Percentiles rank a stretch among this genome's conserved stretches.
These are phyloP conservation scores for Bombylius discolor DNA, from an alignment of 2,888 invertebrate species.

Conservation along the genomic window DNA sequence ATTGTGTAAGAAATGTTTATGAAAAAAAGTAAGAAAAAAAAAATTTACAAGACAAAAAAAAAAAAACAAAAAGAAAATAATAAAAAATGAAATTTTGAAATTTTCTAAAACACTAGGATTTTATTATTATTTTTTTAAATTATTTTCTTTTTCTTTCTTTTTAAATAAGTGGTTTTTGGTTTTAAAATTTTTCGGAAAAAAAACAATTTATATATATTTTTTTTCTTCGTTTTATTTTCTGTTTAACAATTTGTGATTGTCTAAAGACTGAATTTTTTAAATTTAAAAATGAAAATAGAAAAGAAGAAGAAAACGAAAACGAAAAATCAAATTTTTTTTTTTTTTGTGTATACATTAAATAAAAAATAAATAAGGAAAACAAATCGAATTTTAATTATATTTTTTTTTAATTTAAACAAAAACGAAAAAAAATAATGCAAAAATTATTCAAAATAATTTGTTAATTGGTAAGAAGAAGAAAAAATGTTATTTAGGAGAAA, in stretches of 20 bases:
- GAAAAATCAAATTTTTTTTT: neutral
- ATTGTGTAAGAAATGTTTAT: too few species aligned
- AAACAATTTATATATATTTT: conserved; percentile 6
- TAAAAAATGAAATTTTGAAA: neutral
- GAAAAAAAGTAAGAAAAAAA: neutral
- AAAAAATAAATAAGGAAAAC: too few species aligned
- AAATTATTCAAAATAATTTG: too few species aligned
- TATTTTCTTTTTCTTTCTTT: neutral
- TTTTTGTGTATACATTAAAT: neutral
- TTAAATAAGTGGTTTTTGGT: neutral
- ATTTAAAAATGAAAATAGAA: conserved; percentile 8
- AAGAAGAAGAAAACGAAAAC: neutral
- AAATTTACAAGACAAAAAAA: too few species aligned
- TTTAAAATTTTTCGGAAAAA: conserved; percentile 1
- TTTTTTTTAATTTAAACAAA: neutral
- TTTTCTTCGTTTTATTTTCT: conserved; percentile 18
- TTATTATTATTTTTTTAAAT: neutral
- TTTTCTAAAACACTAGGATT: too few species aligned
- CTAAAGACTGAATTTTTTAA: conserved; percentile 25
- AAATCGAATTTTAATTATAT: too few species aligned
- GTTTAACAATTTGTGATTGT: conserved; percentile 26
- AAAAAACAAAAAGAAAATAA: too few species aligned
- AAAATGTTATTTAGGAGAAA: too few species aligned
- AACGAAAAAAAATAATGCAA: neutral
- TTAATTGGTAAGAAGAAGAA: too few species aligned